Conservation (phyloP, 2,797 vertebrate genomes). For the Alfaro cultratus region DNA sequence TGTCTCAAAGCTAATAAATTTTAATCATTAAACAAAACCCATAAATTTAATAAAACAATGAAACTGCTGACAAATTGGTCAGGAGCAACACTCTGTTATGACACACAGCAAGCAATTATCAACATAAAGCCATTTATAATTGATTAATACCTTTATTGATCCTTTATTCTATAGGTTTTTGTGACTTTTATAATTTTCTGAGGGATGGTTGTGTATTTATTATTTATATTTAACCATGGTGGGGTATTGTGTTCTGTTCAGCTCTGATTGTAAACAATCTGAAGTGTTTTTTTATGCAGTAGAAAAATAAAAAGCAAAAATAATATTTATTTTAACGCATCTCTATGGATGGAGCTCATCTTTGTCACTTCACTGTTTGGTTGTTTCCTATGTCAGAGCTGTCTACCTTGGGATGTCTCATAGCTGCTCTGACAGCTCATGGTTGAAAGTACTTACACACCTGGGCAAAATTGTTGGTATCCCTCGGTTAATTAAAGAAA, state of each 20-base stretch:
- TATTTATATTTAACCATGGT: conserved; percentile 2
- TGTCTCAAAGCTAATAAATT: background rate
- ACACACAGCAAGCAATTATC: background rate
- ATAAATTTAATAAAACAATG: background rate
- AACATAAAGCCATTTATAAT: background rate
- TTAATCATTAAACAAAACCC: background rate
- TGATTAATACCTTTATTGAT: background rate
- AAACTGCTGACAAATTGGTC: background rate
- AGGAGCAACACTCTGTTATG: background rate
- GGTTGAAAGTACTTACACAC: background rate
- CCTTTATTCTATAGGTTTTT: background rate
- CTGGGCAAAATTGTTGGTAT: no score
- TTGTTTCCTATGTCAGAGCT: background rate
- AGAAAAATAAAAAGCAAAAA: conserved; percentile 15
- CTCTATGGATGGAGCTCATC: background rate
- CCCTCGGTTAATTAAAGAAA: no score
- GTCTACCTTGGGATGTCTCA: background rate
- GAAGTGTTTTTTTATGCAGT: background rate
- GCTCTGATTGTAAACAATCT: background rate
- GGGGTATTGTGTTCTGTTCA: background rate
- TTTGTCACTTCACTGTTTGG: background rate
- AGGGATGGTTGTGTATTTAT: background rate
- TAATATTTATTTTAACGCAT: background rate
- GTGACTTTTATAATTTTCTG: background rate
- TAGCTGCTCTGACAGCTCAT: background rate